These are phyloP conservation scores for Eriosoma lanigerum DNA, from an alignment of 1,140 invertebrate genomes.

Conservation along the genomic window DNA sequence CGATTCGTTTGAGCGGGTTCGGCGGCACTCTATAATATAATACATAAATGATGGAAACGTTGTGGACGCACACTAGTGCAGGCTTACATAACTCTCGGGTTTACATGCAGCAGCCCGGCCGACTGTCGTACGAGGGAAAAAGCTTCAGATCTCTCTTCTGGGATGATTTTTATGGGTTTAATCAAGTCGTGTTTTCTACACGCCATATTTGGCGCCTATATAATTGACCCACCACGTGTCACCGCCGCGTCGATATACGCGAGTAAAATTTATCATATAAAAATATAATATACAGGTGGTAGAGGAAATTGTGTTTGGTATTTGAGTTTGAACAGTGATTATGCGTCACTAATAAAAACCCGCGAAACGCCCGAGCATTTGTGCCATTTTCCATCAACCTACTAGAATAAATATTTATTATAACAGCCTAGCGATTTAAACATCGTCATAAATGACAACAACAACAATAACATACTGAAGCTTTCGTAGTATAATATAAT, in stretches of 20 bases:
- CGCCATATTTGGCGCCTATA: not conserved
- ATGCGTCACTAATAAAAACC: not conserved
- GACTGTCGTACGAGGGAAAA: not conserved
- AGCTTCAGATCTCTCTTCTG: not conserved
- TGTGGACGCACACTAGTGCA: too few relatives aligned
- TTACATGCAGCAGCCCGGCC: not conserved
- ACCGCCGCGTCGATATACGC: too few relatives aligned
- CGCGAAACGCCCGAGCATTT: not conserved
- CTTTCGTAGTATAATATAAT: too few relatives aligned
- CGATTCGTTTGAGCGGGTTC: not conserved
- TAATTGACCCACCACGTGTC: not conserved
- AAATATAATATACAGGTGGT: too few relatives aligned
- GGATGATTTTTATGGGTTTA: not conserved
- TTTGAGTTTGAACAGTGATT: not conserved
- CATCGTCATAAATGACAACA: not conserved
- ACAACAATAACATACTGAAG: too few relatives aligned
- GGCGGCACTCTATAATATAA: too few relatives aligned
- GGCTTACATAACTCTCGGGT: not conserved
- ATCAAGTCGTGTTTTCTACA: not conserved
- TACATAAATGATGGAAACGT: too few relatives aligned
- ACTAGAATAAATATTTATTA: too few relatives aligned
- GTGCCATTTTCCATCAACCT: not conserved
- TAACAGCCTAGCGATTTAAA: not conserved
- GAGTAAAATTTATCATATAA: too few relatives aligned
- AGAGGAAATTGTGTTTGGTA: not conserved